Conservation (phyloP, 2,797 vertebrate species). For the Eupleurogrammus muticus region DNA sequence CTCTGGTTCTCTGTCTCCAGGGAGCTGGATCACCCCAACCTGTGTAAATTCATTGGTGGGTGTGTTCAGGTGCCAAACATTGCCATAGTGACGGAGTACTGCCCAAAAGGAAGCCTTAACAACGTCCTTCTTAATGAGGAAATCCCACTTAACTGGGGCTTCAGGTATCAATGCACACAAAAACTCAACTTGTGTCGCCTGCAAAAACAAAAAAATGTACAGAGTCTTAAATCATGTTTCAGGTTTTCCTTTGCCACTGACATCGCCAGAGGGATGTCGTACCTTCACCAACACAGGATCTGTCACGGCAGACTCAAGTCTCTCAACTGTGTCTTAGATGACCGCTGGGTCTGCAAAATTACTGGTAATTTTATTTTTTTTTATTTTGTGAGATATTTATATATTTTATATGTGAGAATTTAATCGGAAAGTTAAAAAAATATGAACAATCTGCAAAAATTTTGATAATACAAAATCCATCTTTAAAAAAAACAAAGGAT, state of each 20-base stretch:
- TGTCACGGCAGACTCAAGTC: conserved; percentile 87
- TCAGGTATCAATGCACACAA: conserved; percentile 77
- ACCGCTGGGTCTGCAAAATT: conserved; percentile 91
- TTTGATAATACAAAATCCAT: background rate
- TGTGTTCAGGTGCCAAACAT: conserved; percentile 87
- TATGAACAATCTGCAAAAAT: too few species aligned
- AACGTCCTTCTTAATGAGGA: conserved; percentile 89
- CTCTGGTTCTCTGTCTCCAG: conserved; percentile 36
- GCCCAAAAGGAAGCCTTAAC: conserved; percentile 89
- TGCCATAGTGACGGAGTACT: conserved; percentile 90
- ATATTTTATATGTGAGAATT: background rate
- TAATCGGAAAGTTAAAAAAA: too few species aligned
- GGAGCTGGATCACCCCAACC: conserved; percentile 90
- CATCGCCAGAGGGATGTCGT: conserved; percentile 88
- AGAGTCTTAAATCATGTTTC: background rate
- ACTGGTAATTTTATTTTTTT: too few species aligned
- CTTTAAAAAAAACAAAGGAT: background rate
- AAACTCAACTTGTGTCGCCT: background rate
- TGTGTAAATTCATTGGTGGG: conserved; percentile 90
- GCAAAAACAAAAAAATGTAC: background rate
- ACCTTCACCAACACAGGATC: conserved; percentile 87
- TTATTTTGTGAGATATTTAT: too few species aligned
- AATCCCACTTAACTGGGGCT: conserved; percentile 89
- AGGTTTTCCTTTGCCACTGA: conserved; percentile 91
- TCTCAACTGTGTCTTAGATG: conserved; percentile 87